These are phyloP conservation scores for Trichacis sp. DNA, from an alignment of 2,888 invertebrate genomes.

Conservation along the genomic window DNA sequence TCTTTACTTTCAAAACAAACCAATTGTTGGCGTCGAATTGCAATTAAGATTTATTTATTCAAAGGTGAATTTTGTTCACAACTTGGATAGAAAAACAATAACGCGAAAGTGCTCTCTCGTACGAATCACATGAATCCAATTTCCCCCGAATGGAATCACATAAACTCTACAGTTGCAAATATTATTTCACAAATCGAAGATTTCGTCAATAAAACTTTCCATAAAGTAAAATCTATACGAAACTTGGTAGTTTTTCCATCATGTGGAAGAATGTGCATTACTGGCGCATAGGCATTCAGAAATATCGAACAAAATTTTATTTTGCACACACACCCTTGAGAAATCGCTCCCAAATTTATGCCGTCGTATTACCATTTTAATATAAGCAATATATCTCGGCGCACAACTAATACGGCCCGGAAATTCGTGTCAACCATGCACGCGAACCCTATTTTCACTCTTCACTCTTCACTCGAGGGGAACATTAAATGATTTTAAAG, in stretches of 20 bases:
- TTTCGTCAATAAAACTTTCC: conserved; percentile 1
- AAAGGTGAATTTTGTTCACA: too few relatives aligned
- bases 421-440: neutral
- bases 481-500: neutral
- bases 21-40: too few relatives aligned
- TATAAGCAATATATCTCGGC: neutral
- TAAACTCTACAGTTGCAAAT: too few relatives aligned
- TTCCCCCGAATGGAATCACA: too few relatives aligned
- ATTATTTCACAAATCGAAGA: too few relatives aligned
- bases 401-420: neutral
- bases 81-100: too few relatives aligned
- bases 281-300: neutral
- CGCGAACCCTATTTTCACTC: neutral
- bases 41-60: too few relatives aligned
- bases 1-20: too few relatives aligned
- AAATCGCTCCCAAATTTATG: neutral
- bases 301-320: conserved; percentile 2
- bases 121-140: too few relatives aligned
- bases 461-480: neutral
- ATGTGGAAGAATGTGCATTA: neutral
- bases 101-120: too few relatives aligned
- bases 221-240: neutral
- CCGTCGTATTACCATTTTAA: neutral
- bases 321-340: neutral
- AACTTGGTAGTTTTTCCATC: neutral